Conservation (phyloP, 2,113 vertebrate species). For the zebrafish (Danio rerio) region GRCz12tu NC_133195.1:5598501-5599000, state of each 20-base stretch:
- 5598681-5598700: neutral
- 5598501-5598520: no score
- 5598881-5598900: constrained; percentile 22
- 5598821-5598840: constrained; percentile 47
- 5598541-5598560: no score
- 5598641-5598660: neutral
- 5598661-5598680: neutral
- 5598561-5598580: no score
- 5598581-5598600: no score
- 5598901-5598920: constrained; percentile 32
- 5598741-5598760: neutral
- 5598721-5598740: neutral
- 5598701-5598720: neutral
- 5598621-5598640: no score
- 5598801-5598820: constrained; percentile 42
- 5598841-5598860: constrained; percentile 49
- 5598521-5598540: no score
- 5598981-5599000: neutral
- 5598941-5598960: constrained; percentile 21
- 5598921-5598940: constrained; percentile 28
- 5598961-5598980: constrained; percentile 19
- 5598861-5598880: constrained; percentile 51
- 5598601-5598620: no score
- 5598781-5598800: neutral
- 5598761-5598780: neutral